phyloP scores from a whole-genome alignment of 2,797 vertebrate species.

The Lithobates sylvaticus region DNA sequence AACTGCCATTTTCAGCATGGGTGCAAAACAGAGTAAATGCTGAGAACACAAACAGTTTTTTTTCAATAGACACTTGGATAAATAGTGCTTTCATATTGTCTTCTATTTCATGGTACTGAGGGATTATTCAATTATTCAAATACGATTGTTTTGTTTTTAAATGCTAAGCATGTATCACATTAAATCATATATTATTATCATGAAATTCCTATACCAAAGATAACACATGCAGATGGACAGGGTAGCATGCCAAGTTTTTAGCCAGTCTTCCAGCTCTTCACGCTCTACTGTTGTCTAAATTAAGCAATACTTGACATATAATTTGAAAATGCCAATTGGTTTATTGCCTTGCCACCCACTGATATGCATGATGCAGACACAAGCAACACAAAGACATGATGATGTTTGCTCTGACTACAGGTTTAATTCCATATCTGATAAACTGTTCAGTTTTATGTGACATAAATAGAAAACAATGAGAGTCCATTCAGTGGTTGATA shows the following conservation, averaged over 20 bases:
- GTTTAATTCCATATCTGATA: slow-evolving; percentile 47
- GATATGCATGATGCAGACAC: slow-evolving; percentile 53
- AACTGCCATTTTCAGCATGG: no score
- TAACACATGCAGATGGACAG: slow-evolving; percentile 50
- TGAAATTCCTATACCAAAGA: neutral
- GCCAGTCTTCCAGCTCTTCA: slow-evolving; percentile 40
- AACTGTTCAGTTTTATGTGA: slow-evolving; percentile 51
- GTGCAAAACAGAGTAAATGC: no score
- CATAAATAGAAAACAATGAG: slow-evolving; percentile 31
- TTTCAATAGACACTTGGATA: neutral
- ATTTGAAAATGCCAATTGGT: slow-evolving; percentile 60
- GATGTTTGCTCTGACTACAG: slow-evolving; percentile 48
- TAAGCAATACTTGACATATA: slow-evolving; percentile 60
- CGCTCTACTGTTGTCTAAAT: slow-evolving; percentile 56
- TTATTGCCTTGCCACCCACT: slow-evolving; percentile 58
- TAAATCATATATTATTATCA: slow-evolving; percentile 3
- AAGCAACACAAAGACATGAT: slow-evolving; percentile 54
- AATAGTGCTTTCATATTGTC: no score
- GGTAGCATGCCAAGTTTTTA: slow-evolving; percentile 12
- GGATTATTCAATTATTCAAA: neutral
- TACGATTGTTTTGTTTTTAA: neutral
- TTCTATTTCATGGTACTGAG: neutral
- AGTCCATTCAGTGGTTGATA: neutral
- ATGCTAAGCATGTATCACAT: neutral
- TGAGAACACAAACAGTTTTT: neutral